Evolutionary conservation across 2,888 invertebrate genomes (phyloP).

Genomic region (Eumacrocentrus americanus): DNA sequence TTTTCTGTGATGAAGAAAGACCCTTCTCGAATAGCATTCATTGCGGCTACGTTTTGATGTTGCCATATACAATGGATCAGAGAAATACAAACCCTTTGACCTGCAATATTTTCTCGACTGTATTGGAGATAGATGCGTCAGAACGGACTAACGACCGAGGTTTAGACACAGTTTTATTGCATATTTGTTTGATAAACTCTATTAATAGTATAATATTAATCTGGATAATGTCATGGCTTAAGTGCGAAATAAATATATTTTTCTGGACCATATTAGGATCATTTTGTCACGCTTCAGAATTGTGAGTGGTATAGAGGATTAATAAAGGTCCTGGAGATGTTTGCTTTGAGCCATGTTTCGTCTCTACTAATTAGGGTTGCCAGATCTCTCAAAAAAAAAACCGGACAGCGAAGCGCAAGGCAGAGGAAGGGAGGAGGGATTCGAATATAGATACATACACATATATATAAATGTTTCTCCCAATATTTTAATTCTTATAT

Average conservation of each 20-base stretch:
- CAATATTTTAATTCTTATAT: no score
- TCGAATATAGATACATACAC: no score
- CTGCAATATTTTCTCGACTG: not conserved
- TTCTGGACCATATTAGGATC: not conserved
- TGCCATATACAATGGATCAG: conserved; percentile 45
- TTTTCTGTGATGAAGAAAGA: conserved; percentile 28
- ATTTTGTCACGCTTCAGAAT: not conserved
- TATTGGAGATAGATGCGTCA: not conserved
- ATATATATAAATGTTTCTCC: no score
- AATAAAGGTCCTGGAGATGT: not conserved
- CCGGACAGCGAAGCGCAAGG: no score
- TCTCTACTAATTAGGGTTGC: no score
- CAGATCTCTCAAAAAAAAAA: no score
- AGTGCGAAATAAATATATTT: conserved; percentile 4
- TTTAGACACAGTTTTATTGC: no score
- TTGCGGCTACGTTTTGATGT: conserved; percentile 45
- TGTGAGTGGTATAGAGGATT: not conserved
- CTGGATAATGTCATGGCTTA: not conserved
- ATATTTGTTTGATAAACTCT: no score
- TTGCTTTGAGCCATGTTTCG: no score
- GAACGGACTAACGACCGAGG: no score
- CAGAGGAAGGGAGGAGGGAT: no score
- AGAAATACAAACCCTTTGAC: conserved; percentile 26
- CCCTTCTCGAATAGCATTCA: conserved; percentile 34
- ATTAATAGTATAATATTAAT: no score